Evolutionary conservation across 2,113 vertebrate species (phyloP).

Genomic region (Dipodomys ordii): DNA sequence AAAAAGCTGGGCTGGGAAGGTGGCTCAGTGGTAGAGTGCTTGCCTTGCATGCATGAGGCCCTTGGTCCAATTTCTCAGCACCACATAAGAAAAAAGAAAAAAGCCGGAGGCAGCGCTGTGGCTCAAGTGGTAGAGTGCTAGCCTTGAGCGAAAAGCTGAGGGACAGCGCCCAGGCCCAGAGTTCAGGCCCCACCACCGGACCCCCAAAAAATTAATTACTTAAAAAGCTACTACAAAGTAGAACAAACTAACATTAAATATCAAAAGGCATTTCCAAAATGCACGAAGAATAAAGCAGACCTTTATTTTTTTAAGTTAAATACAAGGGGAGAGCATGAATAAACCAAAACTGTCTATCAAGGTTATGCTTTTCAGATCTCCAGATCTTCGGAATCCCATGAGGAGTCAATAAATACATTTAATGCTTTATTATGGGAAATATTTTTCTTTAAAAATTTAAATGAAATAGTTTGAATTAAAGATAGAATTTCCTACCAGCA

Average conservation of each 20-base stretch:
- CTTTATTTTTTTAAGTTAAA: constrained; percentile 24
- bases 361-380: constrained; percentile 18
- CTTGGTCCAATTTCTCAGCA: too few relatives aligned
- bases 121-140: too few relatives aligned
- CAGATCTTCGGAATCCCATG: neutral
- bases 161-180: too few relatives aligned
- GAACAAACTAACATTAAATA: neutral
- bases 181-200: too few relatives aligned
- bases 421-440: constrained; percentile 31
- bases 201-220: too few relatives aligned
- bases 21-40: too few relatives aligned
- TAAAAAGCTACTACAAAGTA: neutral
- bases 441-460: neutral
- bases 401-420: constrained; percentile 27
- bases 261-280: neutral
- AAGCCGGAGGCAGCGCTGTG: too few relatives aligned
- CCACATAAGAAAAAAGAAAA: too few relatives aligned
- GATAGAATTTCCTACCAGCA: constrained; percentile 59
- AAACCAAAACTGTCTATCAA: neutral
- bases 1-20: neutral
- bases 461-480: constrained; percentile 24
- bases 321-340: neutral
- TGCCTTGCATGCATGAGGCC: too few relatives aligned
- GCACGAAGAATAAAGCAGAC: constrained; percentile 22
- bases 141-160: too few relatives aligned